A percentile compares a stretch with the other conserved stretches of the same genome.
phyloP scores from a whole-genome alignment of 2,113 vertebrate species.

The Albula glossodonta region DNA sequence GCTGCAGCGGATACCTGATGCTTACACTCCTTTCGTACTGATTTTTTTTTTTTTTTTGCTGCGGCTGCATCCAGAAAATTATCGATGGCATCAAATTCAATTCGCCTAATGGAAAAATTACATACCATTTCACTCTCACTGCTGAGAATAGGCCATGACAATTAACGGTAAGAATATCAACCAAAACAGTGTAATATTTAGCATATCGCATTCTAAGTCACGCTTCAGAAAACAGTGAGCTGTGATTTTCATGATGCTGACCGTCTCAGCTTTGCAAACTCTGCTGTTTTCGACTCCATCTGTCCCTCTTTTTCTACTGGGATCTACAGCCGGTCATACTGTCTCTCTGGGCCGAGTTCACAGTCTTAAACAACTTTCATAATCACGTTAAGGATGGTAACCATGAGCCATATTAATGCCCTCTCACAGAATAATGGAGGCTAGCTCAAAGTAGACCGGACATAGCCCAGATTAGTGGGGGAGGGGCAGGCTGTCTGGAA shows the following conservation, averaged over 20 bases:
- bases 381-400: not conserved
- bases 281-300: not conserved
- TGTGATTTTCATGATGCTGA: no score
- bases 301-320: not conserved
- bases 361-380: not conserved
- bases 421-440: not conserved
- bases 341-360: not conserved
- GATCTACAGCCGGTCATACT: not conserved
- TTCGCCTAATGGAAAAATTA: conserved; percentile 25
- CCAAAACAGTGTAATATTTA: not conserved
- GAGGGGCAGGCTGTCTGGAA: no score
- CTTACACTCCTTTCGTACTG: conserved; percentile 41
- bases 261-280: no score
- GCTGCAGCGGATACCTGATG: not conserved
- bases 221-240: no score
- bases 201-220: no score
- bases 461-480: not conserved
- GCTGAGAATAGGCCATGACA: not conserved
- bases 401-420: not conserved
- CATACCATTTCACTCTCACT: not conserved
- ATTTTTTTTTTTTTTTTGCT: conserved; percentile 38
- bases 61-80: conserved; percentile 33
- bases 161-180: not conserved
- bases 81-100: conserved; percentile 43
- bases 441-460: not conserved